A percentile compares a stretch with the other conserved stretches of the same genome.
Conservation (phyloP, 1,140 invertebrate genomes). For the Pseudomyrmex gracilis region DNA sequence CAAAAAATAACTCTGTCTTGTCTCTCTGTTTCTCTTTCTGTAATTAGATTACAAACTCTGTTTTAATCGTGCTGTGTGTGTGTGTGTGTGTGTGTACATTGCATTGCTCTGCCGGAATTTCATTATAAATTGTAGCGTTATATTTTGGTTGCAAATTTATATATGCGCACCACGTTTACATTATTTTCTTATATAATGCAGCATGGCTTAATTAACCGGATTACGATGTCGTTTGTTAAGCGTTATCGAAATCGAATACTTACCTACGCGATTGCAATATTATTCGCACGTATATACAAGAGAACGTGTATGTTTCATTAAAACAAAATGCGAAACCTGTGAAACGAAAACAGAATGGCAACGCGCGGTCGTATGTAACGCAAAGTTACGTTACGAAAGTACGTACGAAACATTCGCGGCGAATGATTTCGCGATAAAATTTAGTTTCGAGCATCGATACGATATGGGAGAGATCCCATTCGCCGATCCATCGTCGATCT, state of each 20-base stretch:
- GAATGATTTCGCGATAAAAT: slow-evolving; percentile 33
- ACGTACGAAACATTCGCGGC: neutral
- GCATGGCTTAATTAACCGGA: slow-evolving; percentile 36
- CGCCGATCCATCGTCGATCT: neutral
- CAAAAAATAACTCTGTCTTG: too few relatives aligned
- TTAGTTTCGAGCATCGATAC: slow-evolving; percentile 16
- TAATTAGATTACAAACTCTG: too few relatives aligned
- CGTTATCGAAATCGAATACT: slow-evolving; percentile 25
- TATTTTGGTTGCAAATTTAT: slow-evolving; percentile 9
- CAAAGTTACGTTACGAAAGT: neutral
- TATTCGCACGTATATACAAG: neutral
- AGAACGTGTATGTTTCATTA: slow-evolving; percentile 2
- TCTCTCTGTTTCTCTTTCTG: neutral
- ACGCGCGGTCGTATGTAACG: neutral
- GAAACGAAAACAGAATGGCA: neutral
- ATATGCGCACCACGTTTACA: neutral
- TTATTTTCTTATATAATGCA: slow-evolving; percentile 16
- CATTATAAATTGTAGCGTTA: neutral
- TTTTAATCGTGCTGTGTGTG: neutral
- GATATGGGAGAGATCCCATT: too few relatives aligned
- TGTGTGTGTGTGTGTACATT: too few relatives aligned
- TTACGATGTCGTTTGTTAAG: slow-evolving; percentile 27
- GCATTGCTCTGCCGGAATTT: neutral
- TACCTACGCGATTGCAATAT: neutral
- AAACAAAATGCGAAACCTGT: slow-evolving; percentile 16